Percentiles rank a stretch among this genome's conserved stretches.
These are phyloP conservation scores for Macrophya alboannulata DNA, from an alignment of 2,888 invertebrate genomes.

Conservation along the genomic window DNA sequence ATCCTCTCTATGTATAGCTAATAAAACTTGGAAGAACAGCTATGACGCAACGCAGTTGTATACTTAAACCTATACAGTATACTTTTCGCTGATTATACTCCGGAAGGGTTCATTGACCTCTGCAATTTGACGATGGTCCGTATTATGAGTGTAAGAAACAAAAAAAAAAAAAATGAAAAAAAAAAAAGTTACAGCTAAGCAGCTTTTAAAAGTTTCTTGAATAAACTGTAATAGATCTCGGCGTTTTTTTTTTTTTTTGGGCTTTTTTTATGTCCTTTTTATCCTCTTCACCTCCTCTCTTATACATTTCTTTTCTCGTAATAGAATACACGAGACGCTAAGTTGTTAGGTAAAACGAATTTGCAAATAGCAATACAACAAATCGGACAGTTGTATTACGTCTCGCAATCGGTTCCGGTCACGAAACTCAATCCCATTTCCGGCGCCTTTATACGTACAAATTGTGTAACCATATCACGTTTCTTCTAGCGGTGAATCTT, in stretches of 20 bases:
- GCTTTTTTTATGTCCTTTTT: background rate
- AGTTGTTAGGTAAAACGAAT: background rate
- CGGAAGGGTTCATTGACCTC: conserved; percentile 16
- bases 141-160: background rate
- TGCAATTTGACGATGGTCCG: conserved; percentile 14
- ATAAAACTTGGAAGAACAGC: background rate
- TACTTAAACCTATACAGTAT: background rate
- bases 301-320: background rate
- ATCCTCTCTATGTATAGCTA: background rate
- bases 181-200: background rate
- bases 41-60: background rate
- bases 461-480: conserved; percentile 12
- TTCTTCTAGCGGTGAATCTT: conserved; percentile 63
- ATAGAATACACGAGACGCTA: background rate
- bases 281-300: background rate
- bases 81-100: background rate
- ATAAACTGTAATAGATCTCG: background rate
- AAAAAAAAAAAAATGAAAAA: background rate
- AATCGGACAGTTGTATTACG: background rate
- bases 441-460: background rate
- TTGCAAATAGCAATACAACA: background rate
- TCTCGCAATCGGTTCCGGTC: conserved; percentile 37
- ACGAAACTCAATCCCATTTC: conserved; percentile 44
- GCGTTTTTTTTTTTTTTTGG: background rate
- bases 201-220: background rate